Conservation (phyloP, 2,797 vertebrate species). For the Rhinatrema bivittatum region DNA sequence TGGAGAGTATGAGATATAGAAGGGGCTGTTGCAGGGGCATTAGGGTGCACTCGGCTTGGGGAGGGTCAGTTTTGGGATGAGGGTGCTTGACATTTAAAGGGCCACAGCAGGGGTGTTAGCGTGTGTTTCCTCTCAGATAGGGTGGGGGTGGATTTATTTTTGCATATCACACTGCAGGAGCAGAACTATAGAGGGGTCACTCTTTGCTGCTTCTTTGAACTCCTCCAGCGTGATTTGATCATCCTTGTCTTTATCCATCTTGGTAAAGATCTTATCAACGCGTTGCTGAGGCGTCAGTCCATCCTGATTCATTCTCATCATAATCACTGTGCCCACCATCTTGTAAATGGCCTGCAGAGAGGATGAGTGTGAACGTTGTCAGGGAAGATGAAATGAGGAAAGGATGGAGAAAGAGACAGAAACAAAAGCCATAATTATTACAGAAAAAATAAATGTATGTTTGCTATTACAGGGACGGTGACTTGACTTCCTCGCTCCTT, state of each 20-base stretch:
- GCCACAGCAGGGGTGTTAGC: neutral
- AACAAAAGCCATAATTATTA: too few relatives aligned
- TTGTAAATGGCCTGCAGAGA: constrained; percentile 87
- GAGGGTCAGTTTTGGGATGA: neutral
- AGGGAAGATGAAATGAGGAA: neutral
- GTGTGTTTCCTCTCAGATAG: constrained; percentile 3
- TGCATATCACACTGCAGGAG: constrained; percentile 96
- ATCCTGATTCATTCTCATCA: constrained; percentile 98
- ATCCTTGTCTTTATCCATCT: constrained; percentile 97
- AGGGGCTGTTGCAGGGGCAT: too few relatives aligned
- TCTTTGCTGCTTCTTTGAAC: constrained; percentile 95
- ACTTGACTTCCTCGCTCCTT: too few relatives aligned
- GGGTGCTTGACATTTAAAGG: neutral
- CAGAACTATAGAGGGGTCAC: constrained; percentile 90
- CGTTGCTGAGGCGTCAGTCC: constrained; percentile 93
- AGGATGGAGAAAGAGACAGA: rapidly evolving
- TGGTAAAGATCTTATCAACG: constrained; percentile 97
- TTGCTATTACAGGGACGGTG: too few relatives aligned
- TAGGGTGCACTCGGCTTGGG: too few relatives aligned
- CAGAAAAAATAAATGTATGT: too few relatives aligned
- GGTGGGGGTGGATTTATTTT: constrained; percentile 74
- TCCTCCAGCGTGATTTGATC: constrained; percentile 95
- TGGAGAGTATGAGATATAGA: neutral
- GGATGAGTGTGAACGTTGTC: neutral
- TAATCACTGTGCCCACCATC: constrained; percentile 97